A percentile compares a stretch with the other conserved stretches of the same genome.
Evolutionary conservation across 2,113 vertebrate species (phyloP).

Genomic region (Upupa epops): DNA sequence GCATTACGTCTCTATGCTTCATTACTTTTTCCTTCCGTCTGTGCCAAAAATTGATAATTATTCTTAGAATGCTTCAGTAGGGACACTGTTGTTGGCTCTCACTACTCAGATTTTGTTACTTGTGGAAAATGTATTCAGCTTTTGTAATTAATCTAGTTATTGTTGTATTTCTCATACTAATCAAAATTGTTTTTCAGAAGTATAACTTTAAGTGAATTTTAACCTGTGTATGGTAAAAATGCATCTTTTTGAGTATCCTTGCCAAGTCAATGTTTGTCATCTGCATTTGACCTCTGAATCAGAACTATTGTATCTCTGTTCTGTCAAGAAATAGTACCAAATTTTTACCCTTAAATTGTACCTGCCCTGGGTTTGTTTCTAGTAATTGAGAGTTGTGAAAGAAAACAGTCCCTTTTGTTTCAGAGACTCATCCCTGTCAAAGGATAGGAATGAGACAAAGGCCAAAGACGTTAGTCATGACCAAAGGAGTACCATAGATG

Average conservation of each 20-base stretch:
- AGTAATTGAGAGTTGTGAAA: slow-evolving; percentile 27
- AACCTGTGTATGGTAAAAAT: neutral
- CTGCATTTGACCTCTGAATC: neutral
- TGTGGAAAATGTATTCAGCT: neutral
- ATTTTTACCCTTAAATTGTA: slow-evolving; percentile 3
- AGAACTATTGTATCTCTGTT: neutral
- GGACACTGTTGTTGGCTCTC: neutral
- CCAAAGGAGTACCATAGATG: slow-evolving; percentile 62
- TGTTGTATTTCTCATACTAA: neutral
- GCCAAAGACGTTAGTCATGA: slow-evolving; percentile 65
- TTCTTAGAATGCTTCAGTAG: slow-evolving; percentile 20
- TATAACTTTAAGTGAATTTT: neutral
- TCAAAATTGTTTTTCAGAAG: neutral
- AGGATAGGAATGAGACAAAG: slow-evolving; percentile 66
- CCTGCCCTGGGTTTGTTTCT: slow-evolving; percentile 15
- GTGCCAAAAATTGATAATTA: slow-evolving; percentile 37
- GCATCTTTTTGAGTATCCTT: neutral
- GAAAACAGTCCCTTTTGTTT: slow-evolving; percentile 52
- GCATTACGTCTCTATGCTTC: neutral
- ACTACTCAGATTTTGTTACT: neutral
- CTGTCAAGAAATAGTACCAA: neutral
- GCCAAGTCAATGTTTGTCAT: neutral
- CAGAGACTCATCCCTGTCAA: slow-evolving; percentile 49
- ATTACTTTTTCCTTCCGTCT: slow-evolving; percentile 22
- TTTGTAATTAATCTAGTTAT: neutral